phyloP scores from a whole-genome alignment of 2,888 invertebrate genomes.

The Luffia ferchaultella region DNA sequence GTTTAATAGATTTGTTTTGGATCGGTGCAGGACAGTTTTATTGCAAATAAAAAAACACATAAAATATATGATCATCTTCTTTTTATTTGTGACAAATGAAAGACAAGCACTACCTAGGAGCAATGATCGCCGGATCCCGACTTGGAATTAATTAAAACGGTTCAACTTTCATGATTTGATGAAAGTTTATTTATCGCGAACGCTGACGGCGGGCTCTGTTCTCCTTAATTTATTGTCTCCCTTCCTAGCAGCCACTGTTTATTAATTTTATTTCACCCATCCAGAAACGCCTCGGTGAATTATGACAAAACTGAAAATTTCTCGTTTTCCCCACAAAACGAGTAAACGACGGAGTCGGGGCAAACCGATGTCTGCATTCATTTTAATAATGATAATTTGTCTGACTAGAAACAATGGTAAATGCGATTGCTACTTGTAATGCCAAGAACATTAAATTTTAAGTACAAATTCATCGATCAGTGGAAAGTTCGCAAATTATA shows the following conservation, averaged over 20 bases:
- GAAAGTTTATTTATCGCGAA: background rate
- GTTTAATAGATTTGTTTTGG: too few species aligned
- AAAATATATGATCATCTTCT: background rate
- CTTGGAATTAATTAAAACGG: background rate
- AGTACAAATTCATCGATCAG: too few species aligned
- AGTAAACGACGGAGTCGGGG: too few species aligned
- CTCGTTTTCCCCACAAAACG: background rate
- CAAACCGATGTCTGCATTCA: background rate
- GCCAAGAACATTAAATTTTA: too few species aligned
- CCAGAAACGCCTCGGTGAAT: background rate
- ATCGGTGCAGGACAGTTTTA: background rate
- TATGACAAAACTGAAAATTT: background rate
- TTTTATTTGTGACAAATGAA: slow-evolving; percentile 9
- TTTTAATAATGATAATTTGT: background rate
- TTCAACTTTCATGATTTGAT: background rate
- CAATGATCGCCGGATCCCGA: background rate
- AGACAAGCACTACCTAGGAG: slow-evolving; percentile 2
- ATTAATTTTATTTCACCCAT: background rate
- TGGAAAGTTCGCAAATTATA: too few species aligned
- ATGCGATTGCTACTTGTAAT: too few species aligned
- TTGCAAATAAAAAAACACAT: background rate
- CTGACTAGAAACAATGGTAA: too few species aligned
- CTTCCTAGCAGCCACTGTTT: background rate
- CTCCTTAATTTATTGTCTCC: background rate
- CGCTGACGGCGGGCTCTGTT: background rate